A percentile compares a stretch with the other conserved stretches of the same genome.
These are phyloP conservation scores for Pammene fasciana DNA, from an alignment of 2,888 invertebrate genomes.

Conservation along the genomic window DNA sequence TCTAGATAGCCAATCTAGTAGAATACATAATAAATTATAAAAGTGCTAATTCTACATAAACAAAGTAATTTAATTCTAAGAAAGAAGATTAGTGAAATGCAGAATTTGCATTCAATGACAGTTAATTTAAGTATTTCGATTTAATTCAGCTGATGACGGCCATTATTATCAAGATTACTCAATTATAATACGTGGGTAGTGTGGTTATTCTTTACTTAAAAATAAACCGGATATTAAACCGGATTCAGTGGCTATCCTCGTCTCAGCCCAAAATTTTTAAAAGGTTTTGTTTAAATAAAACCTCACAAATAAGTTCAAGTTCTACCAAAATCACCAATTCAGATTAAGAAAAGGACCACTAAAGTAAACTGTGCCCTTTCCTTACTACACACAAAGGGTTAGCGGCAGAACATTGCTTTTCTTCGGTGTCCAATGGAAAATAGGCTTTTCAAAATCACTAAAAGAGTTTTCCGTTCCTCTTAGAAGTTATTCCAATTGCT, in stretches of 20 bases:
- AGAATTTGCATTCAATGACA: no score
- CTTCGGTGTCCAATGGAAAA: constrained; percentile 17
- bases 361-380: constrained; percentile 26
- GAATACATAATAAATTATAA: no score
- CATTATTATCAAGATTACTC: no score
- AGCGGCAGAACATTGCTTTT: constrained; percentile 19
- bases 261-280: background rate
- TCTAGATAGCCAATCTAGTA: no score
- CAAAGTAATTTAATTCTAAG: no score
- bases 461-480: constrained; percentile 48
- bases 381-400: constrained; percentile 22
- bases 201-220: no score
- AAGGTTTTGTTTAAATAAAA: constrained; percentile 19
- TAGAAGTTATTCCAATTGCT: background rate
- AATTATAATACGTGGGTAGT: no score
- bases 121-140: no score
- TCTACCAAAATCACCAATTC: constrained; percentile 19
- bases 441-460: constrained; percentile 22
- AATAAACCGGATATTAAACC: background rate
- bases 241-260: background rate
- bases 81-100: no score
- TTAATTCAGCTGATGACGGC: no score
- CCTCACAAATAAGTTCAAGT: background rate
- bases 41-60: no score
- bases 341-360: constrained; percentile 14